A percentile compares a stretch with the other conserved stretches of the same genome.
phyloP scores from a whole-genome alignment of 2,797 vertebrate genomes.

The Rhyacichthys aspro region DNA sequence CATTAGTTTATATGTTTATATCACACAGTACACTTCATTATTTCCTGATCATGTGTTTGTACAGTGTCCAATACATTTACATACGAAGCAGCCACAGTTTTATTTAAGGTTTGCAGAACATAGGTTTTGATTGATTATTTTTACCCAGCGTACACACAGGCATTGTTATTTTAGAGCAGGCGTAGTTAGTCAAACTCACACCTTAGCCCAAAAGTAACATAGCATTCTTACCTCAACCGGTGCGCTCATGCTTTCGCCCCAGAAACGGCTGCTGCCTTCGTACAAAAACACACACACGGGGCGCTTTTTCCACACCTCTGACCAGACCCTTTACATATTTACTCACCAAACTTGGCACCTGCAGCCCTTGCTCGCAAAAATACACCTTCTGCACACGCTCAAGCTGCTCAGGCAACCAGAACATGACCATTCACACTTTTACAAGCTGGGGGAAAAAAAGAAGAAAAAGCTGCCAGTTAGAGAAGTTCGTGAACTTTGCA shows the following conservation, averaged over 20 bases:
- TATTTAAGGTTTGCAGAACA: constrained; percentile 16
- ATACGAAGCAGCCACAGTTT: constrained; percentile 12
- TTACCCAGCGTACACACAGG: constrained; percentile 16
- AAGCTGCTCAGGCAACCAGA: constrained; percentile 52
- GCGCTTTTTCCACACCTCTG: constrained; percentile 63
- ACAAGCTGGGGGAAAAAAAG: constrained; percentile 45
- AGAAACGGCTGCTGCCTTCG: constrained; percentile 25
- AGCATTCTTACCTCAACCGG: constrained; percentile 15
- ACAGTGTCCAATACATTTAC: constrained; percentile 10
- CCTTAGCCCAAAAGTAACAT: constrained; percentile 32
- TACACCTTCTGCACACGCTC: constrained; percentile 48
- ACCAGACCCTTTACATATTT: constrained; percentile 70
- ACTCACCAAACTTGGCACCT: constrained; percentile 68
- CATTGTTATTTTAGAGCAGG: constrained; percentile 45
- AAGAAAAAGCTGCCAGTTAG: constrained; percentile 35
- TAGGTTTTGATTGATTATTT: constrained; percentile 38
- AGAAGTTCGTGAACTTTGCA: constrained; percentile 55
- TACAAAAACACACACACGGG: constrained; percentile 22
- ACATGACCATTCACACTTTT: constrained; percentile 66
- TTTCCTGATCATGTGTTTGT: no score
- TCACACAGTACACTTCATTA: no score
- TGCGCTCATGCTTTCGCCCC: constrained; percentile 10
- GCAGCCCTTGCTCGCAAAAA: constrained; percentile 54
- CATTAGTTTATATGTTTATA: no score
- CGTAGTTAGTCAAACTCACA: constrained; percentile 37